A percentile compares a stretch with the other conserved stretches of the same genome.
phyloP scores from a whole-genome alignment of 2,113 vertebrate species.

The Balaeniceps rex region DNA sequence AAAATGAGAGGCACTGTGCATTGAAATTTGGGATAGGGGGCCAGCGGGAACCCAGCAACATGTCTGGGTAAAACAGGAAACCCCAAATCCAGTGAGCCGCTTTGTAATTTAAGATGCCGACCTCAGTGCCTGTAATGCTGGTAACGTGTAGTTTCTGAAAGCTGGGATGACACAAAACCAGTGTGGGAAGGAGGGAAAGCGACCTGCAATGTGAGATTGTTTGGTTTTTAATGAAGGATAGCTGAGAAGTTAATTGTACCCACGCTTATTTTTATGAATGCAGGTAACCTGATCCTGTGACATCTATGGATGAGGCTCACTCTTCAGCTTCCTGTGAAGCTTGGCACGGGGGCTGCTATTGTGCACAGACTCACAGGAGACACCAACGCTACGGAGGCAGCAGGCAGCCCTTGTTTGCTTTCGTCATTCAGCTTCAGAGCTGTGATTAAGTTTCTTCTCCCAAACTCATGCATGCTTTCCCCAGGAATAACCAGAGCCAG shows the following conservation, averaged over 20 bases:
- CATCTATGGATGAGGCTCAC: not conserved
- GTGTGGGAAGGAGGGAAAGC: constrained; percentile 12
- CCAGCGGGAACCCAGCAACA: not conserved
- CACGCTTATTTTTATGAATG: not conserved
- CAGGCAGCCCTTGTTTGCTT: not conserved
- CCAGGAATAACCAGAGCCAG: not conserved
- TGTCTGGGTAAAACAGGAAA: not conserved
- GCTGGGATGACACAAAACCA: not conserved
- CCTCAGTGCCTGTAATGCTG: not conserved
- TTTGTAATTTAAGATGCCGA: not conserved
- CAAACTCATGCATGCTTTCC: not conserved
- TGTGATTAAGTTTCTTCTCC: not conserved
- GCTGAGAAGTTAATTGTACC: constrained; percentile 16
- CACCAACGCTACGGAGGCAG: not conserved
- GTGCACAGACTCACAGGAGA: not conserved
- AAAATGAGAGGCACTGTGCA: not conserved
- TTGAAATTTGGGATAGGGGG: not conserved
- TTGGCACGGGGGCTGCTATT: not conserved
- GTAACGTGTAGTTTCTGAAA: not conserved
- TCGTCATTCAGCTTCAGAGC: not conserved
- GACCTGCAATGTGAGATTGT: not conserved
- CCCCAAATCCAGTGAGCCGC: not conserved
- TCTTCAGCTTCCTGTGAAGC: not conserved
- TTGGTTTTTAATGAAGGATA: not conserved
- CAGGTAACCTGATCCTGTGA: constrained; percentile 5